Conservation (phyloP, 2,113 vertebrate genomes). For the Hylia prasina region DNA sequence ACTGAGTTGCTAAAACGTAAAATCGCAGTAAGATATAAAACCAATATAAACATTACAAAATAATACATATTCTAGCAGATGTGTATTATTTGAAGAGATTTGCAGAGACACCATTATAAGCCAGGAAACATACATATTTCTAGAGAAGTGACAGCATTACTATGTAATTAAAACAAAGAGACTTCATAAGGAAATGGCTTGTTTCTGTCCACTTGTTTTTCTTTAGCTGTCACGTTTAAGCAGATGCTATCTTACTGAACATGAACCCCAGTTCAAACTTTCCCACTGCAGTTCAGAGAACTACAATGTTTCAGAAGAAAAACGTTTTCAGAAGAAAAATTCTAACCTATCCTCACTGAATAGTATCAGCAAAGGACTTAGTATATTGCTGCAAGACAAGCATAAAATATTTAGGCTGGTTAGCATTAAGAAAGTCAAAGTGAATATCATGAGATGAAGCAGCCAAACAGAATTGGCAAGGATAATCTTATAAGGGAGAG, state of each 20-base stretch:
- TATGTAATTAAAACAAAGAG: background rate
- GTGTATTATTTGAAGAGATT: background rate
- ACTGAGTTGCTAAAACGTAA: background rate
- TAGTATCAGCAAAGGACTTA: background rate
- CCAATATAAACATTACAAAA: background rate
- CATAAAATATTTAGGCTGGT: constrained; percentile 58
- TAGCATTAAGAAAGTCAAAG: constrained; percentile 48
- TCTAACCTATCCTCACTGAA: background rate
- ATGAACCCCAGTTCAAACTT: background rate
- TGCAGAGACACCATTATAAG: background rate
- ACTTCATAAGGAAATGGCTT: background rate
- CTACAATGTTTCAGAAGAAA: constrained; percentile 8
- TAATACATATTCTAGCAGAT: background rate
- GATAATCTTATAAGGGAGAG: background rate
- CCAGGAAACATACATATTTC: background rate
- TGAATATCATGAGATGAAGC: constrained; percentile 36
- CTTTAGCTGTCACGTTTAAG: background rate
- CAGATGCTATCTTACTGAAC: background rate
- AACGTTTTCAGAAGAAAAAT: background rate
- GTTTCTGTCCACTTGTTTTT: background rate
- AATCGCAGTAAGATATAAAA: background rate
- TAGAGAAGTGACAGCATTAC: background rate
- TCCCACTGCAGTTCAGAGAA: background rate
- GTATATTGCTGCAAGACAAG: constrained; percentile 25
- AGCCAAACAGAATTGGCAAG: constrained; percentile 52